phyloP scores from a whole-genome alignment of 2,888 invertebrate species.

The Synanthedon myopaeformis region DNA sequence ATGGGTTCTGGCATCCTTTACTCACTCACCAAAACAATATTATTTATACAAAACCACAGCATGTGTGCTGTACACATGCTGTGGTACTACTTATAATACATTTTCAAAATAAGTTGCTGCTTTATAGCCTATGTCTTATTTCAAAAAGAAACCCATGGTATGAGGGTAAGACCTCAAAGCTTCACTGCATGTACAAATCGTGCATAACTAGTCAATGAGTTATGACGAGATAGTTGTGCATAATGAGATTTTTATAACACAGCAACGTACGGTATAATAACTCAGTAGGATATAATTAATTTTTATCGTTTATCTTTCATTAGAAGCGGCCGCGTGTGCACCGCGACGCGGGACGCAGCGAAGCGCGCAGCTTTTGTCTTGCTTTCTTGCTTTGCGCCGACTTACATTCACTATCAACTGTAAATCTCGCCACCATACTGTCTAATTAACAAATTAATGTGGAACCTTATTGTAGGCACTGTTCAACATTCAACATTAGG shows the following conservation, averaged over 20 bases:
- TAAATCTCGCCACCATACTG: slow-evolving; percentile 8
- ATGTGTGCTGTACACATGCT: too few species aligned
- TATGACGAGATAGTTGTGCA: slow-evolving; percentile 17
- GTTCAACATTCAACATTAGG: too few species aligned
- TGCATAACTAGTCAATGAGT: slow-evolving; percentile 39
- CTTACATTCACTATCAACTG: slow-evolving; percentile 39
- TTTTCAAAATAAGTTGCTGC: too few species aligned
- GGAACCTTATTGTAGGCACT: neutral
- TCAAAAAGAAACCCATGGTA: too few species aligned
- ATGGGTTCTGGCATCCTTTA: too few species aligned
- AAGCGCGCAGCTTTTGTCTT: slow-evolving; percentile 33
- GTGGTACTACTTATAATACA: too few species aligned
- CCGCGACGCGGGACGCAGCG: slow-evolving; percentile 18
- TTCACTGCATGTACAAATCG: slow-evolving; percentile 29
- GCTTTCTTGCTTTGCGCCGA: slow-evolving; percentile 33
- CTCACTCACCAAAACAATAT: too few species aligned
- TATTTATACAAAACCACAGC: too few species aligned
- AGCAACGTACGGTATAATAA: slow-evolving; percentile 28
- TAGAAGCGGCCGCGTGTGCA: slow-evolving; percentile 5
- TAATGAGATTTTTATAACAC: slow-evolving; percentile 14
- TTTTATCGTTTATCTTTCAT: slow-evolving; percentile 29
- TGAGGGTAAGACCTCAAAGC: too few species aligned
- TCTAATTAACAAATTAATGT: neutral
- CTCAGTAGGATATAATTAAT: slow-evolving; percentile 47
- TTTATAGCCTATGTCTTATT: too few species aligned